Percentiles rank a stretch among this genome's conserved stretches.
Conservation (phyloP, 2,888 invertebrate genomes). For the Melitaea athalia region DNA sequence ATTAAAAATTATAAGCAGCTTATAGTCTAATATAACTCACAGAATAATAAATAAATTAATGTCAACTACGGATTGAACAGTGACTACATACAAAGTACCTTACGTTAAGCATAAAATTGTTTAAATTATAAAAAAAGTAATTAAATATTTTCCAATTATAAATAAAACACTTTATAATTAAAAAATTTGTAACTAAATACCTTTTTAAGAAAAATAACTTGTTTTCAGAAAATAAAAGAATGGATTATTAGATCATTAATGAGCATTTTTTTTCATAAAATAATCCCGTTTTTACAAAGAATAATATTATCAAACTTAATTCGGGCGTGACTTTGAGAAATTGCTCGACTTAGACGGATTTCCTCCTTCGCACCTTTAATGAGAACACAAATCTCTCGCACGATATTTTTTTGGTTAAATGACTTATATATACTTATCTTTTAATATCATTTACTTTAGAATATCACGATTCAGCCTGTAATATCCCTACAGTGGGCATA, state of each 20-base stretch:
- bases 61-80: neutral
- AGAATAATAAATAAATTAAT: too few species aligned
- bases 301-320: constrained; percentile 32
- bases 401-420: neutral
- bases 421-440: neutral
- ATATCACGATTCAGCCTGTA: too few species aligned
- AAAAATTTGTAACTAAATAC: neutral
- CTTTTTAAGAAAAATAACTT: neutral
- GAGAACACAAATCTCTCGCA: constrained; percentile 1
- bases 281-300: constrained; percentile 26
- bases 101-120: neutral
- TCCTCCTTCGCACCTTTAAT: constrained; percentile 3
- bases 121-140: neutral
- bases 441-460: neutral
- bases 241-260: constrained; percentile 9
- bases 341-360: constrained; percentile 25
- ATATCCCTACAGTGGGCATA: too few species aligned
- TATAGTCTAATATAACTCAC: too few species aligned
- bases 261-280: constrained; percentile 15
- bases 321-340: constrained; percentile 36
- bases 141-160: neutral
- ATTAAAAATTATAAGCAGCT: too few species aligned
- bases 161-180: neutral
- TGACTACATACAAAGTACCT: neutral
- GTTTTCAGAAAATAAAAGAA: neutral